These are phyloP conservation scores for Malacosoma neustria DNA, from an alignment of 2,888 invertebrate species.

Conservation along the genomic window DNA sequence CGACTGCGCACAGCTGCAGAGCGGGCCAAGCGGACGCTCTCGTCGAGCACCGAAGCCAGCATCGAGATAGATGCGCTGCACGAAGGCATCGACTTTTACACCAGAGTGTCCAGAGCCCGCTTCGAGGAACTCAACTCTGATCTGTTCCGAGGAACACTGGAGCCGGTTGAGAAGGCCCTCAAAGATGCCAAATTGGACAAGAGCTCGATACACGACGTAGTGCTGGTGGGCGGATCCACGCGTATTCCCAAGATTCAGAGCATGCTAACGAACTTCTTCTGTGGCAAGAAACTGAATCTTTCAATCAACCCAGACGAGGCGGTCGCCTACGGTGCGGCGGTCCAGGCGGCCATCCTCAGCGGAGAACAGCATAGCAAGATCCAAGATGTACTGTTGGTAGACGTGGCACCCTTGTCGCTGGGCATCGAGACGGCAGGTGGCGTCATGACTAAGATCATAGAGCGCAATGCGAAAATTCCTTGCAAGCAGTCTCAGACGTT, in stretches of 20 bases:
- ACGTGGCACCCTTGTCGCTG: slow-evolving; percentile 78
- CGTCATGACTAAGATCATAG: slow-evolving; percentile 84
- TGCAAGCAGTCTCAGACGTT: slow-evolving; percentile 83
- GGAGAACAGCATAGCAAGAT: slow-evolving; percentile 85
- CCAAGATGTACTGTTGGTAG: slow-evolving; percentile 78
- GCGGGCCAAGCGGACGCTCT: slow-evolving; percentile 84
- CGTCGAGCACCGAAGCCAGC: slow-evolving; percentile 83
- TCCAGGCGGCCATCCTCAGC: slow-evolving; percentile 82
- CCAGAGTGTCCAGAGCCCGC: slow-evolving; percentile 81
- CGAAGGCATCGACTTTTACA: slow-evolving; percentile 82
- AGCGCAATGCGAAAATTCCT: slow-evolving; percentile 81
- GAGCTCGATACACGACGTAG: slow-evolving; percentile 83
- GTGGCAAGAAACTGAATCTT: slow-evolving; percentile 80
- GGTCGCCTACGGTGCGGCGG: slow-evolving; percentile 85
- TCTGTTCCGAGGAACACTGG: slow-evolving; percentile 81
- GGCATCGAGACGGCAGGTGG: slow-evolving; percentile 88
- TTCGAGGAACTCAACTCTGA: slow-evolving; percentile 85
- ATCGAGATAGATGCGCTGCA: slow-evolving; percentile 84
- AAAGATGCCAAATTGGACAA: slow-evolving; percentile 88
- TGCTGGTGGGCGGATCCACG: slow-evolving; percentile 87
- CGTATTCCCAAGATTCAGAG: slow-evolving; percentile 87
- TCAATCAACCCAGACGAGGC: slow-evolving; percentile 89
- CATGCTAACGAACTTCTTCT: slow-evolving; percentile 84
- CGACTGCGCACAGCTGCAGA: slow-evolving; percentile 85
- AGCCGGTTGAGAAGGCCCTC: slow-evolving; percentile 86